Base-by-base conservation (phyloP, 2,888 invertebrate genomes). In the Melipona beecheii region DNA sequence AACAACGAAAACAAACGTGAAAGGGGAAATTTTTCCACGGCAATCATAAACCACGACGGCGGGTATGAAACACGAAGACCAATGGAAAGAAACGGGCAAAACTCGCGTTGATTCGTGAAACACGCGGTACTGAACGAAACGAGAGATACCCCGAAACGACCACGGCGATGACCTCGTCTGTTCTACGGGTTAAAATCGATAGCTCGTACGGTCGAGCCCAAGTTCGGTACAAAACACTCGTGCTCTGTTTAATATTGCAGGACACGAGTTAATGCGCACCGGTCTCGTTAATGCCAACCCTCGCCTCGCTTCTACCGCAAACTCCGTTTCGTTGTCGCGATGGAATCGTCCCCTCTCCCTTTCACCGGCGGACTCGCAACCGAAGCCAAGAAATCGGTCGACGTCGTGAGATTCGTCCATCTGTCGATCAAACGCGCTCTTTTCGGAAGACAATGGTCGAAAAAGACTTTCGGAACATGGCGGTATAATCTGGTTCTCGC, bases 241-340 rank as follows among this genome's bases (percentile, higher is more conserved):
- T 91, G 90, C 87, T 81, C 85, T 81, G 89, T 90, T 93, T 92
- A 93, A 93, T 93, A 92, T 92, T 93, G 89, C 92, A 92, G 81
- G 85, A 87, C 83, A 86, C 86, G 85, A 89, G 90, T 87, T 91
- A 91, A 83, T 83, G 82, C 82, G 60, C 70, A 62, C 71, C 52
- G 66, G 66, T 83, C 75, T 83, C 83, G 75, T 75, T 83, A 72
- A 75, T 72, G 82, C 71, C 75, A 82, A 70, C 82, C 82, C 83
- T 58, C n/a, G 56, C 56, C n/a, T 75, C 60, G 81, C 58, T 54
- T 60, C 69, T 43, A 64, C 78, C 62, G 31, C 69, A 64, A 62
- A 68, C 73, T 52, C 70, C 64, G 43, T 66, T 75, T 62, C 64
- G 62, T 62, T 31, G 64, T 21, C 24, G 17, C 49, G 21, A n/a